Evolutionary conservation across 2,888 invertebrate genomes (phyloP).

Genomic region (Trissolcus brochymenae): DNA sequence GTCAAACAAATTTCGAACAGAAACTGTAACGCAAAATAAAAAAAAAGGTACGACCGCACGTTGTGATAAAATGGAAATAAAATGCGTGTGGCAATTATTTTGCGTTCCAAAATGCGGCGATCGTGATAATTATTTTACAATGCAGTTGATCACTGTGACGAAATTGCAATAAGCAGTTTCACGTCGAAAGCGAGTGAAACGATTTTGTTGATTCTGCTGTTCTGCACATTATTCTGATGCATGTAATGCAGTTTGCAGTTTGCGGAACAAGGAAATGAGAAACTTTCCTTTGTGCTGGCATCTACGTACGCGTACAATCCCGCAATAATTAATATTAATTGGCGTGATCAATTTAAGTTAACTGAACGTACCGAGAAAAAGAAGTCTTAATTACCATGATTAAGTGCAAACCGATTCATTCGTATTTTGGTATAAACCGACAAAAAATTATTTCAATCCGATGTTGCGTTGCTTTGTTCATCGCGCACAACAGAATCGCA

Average conservation of each 20-base stretch:
- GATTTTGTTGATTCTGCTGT: conserved; percentile 7
- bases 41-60: too few relatives aligned
- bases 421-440: too few relatives aligned
- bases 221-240: conserved; percentile 6
- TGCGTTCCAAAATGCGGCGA: not conserved
- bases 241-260: conserved; percentile 4
- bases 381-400: too few relatives aligned
- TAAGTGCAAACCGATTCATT: too few relatives aligned
- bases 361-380: not conserved
- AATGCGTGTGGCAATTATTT: too few relatives aligned
- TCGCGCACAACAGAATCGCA: too few relatives aligned
- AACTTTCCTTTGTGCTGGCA: not conserved
- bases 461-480: too few relatives aligned
- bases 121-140: not conserved
- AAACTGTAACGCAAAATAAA: too few relatives aligned
- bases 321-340: conserved; percentile 3
- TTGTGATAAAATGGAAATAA: too few relatives aligned
- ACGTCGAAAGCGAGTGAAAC: not conserved
- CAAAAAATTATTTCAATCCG: too few relatives aligned
- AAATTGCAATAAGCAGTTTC: conserved; percentile 5
- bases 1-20: too few relatives aligned
- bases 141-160: not conserved
- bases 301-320: not conserved
- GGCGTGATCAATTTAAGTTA: not conserved
- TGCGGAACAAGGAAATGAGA: conserved; percentile 4